Evolutionary conservation across 1,140 invertebrate species (phyloP).

Genomic region (Acyrthosiphon pisum): DNA sequence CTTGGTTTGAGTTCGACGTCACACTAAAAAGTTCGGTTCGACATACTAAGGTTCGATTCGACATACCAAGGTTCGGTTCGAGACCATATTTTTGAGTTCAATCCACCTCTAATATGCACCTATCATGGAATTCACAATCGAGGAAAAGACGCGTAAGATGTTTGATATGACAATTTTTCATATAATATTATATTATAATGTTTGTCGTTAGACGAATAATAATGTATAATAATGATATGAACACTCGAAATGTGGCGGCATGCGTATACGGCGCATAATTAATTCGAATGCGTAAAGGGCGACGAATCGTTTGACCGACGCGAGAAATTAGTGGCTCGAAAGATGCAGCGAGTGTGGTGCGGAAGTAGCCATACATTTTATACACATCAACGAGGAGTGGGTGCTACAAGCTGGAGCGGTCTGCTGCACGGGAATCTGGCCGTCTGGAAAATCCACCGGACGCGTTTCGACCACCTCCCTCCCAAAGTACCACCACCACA

Average conservation of each 20-base stretch:
- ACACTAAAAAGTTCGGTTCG: no score
- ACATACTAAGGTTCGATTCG: no score
- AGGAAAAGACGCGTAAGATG: not conserved
- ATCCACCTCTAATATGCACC: no score
- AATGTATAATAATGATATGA: no score
- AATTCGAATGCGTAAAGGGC: not conserved
- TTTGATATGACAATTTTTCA: not conserved
- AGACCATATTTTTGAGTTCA: no score
- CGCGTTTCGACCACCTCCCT: not conserved
- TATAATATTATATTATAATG: not conserved
- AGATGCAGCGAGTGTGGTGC: conserved; percentile 5
- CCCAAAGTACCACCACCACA: not conserved
- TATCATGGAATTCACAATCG: not conserved
- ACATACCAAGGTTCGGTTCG: no score
- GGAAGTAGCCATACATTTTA: not conserved
- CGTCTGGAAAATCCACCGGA: conserved; percentile 25
- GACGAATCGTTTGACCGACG: not conserved
- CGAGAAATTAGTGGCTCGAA: conserved; percentile 11
- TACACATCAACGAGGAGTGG: not conserved
- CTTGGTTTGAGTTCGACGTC: no score
- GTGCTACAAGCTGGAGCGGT: not conserved
- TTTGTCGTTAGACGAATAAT: not conserved
- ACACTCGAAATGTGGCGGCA: not conserved
- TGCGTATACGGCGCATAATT: not conserved
- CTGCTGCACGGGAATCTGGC: not conserved